phyloP scores from a whole-genome alignment of 2,797 vertebrate species.

The Propithecus deckenii region DNA sequence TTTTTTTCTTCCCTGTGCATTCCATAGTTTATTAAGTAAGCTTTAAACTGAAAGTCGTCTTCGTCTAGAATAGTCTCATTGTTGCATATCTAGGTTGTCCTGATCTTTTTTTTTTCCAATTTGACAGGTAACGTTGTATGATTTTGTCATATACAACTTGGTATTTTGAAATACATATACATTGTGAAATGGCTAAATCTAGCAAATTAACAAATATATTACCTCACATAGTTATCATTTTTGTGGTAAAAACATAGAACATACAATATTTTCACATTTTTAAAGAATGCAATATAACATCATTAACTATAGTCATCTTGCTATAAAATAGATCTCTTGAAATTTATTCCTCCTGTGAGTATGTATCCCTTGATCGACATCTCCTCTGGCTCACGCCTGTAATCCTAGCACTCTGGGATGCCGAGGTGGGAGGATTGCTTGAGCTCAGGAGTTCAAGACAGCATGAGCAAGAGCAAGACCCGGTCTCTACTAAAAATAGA shows the following conservation, averaged over 20 bases:
- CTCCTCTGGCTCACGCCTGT: too few relatives aligned
- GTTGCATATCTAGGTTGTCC: not conserved
- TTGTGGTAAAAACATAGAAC: not conserved
- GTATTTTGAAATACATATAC: not conserved
- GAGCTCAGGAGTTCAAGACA: too few relatives aligned
- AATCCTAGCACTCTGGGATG: too few relatives aligned
- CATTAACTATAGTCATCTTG: not conserved
- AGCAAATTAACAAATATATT: not conserved
- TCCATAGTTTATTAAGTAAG: not conserved
- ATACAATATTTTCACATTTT: not conserved
- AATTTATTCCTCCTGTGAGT: not conserved
- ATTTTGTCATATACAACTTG: not conserved
- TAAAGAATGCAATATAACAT: not conserved
- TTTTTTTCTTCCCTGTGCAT: not conserved
- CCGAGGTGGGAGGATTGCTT: too few relatives aligned
- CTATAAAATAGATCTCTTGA: too few relatives aligned
- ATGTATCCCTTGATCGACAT: not conserved
- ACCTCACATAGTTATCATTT: not conserved
- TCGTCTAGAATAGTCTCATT: not conserved
- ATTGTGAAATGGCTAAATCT: not conserved
- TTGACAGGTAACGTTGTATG: not conserved
- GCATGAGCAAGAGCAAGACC: too few relatives aligned
- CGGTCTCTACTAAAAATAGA: too few relatives aligned
- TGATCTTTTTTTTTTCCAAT: too few relatives aligned
- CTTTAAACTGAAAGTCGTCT: not conserved